A percentile compares a stretch with the other conserved stretches of the same genome.
Conservation (phyloP, 2,113 vertebrate genomes). For the Calyptommatus sinebrachiatus region DNA sequence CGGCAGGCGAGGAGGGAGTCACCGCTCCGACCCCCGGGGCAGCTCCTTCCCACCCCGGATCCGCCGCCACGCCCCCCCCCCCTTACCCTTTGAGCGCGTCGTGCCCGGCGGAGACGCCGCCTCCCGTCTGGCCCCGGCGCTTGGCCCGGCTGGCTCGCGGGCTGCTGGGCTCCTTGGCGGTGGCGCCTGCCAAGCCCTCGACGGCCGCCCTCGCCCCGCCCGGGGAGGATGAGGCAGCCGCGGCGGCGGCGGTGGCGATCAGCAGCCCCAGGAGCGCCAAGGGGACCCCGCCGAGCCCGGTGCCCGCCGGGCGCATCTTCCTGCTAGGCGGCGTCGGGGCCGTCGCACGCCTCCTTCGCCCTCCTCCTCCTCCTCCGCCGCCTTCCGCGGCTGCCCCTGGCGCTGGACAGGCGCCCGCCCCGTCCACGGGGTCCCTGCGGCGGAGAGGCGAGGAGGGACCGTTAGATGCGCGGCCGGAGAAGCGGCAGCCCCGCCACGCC, state of each 20-base stretch:
- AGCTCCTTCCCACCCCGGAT: not conserved
- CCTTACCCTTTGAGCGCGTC: conserved; percentile 92
- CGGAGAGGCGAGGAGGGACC: conserved; percentile 2
- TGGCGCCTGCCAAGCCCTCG: conserved; percentile 56
- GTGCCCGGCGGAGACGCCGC: conserved; percentile 72
- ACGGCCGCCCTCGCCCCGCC: conserved; percentile 63
- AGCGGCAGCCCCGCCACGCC: not conserved
- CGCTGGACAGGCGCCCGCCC: too few relatives aligned
- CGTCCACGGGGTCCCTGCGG: not conserved
- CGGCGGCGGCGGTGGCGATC: conserved; percentile 50
- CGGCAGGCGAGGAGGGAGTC: too few relatives aligned
- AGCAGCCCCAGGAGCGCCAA: conserved; percentile 79
- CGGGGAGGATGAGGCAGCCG: conserved; percentile 39
- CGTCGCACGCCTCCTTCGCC: not conserved
- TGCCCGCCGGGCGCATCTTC: conserved; percentile 71
- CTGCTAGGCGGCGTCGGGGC: conserved; percentile 13
- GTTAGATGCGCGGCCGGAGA: not conserved
- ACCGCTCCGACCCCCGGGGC: too few relatives aligned
- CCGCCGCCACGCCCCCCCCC: not conserved
- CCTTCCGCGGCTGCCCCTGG: too few relatives aligned
- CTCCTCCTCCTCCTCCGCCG: not conserved
- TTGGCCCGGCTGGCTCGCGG: conserved; percentile 84
- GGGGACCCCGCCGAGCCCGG: conserved; percentile 80
- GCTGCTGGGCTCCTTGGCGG: conserved; percentile 58
- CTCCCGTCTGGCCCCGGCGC: conserved; percentile 77